Evolutionary conservation across 2,113 vertebrate genomes (phyloP), one percentile per base, ranked within the genome.

Genomic region (Silurus glanis): DNA sequence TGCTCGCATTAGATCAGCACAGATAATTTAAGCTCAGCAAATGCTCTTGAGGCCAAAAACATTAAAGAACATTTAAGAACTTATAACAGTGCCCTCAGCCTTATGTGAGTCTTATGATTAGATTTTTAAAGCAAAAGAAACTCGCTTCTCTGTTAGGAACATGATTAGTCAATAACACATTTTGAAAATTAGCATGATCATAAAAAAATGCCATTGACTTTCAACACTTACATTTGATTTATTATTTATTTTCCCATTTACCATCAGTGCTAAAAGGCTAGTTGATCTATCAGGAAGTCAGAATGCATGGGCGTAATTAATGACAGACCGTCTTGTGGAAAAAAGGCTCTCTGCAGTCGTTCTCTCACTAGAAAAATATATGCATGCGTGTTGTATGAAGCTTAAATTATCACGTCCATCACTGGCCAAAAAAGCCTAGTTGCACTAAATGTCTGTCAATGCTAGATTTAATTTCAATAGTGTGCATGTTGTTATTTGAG

Each of bases 11-110:
- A 80, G 62, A 80, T 87, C 78, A 84, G 82, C 69, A 75, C 58
- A 81, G 80, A 80, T 85, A 89, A 91, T 87, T 88, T 88, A 89
- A 62, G 74, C 88, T 83, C 86, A 89, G 79, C 91, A 64, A 71
- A 79, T 47, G 45, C 62, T 79, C 80, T 59, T 62, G 76, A 49
- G 64, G 74, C 51, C 2, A 16, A 49, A 45, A 14, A 66, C 53
- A 45, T 83, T 37, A 49, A 83, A 0, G 64, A 81, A 69, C 37
- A 83, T 59, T 56, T 37, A 37, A 37, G 37, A 58, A 59, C 56
- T 58, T 19, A 13, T 28, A 79, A 28, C 53, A 61, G 71, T 9
- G 37, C 55, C 1, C 5, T 19, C 9, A 0, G 45, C 10, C 62
- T 37, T 37, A 61, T 51, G n/a, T 56, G 12, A 23, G 14, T 47